Evolutionary conservation across 1,140 invertebrate genomes (phyloP).

Genomic region (Apis dorsata): DNA sequence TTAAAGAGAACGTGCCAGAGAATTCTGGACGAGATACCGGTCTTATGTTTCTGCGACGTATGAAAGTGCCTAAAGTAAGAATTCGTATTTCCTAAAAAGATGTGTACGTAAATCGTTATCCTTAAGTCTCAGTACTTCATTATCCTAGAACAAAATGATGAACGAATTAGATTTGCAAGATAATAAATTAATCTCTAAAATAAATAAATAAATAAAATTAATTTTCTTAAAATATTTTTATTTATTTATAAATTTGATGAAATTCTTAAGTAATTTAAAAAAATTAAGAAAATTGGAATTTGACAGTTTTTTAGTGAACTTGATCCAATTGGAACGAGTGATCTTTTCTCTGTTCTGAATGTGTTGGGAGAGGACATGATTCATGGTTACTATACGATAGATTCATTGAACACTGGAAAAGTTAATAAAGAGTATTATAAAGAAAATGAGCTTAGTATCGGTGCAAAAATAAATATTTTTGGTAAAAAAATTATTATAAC

Average conservation of each 20-base stretch:
- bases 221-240: neutral
- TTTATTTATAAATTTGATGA: neutral
- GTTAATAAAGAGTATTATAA: slow-evolving; percentile 83
- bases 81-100: neutral
- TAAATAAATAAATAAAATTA: neutral
- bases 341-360: slow-evolving; percentile 85
- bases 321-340: slow-evolving; percentile 82
- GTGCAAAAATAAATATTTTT: slow-evolving; percentile 88
- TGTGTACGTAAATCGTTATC: too few species aligned
- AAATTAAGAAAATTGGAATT: slow-evolving; percentile 28
- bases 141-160: too few species aligned
- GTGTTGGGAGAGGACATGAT: slow-evolving; percentile 83
- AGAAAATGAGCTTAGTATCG: slow-evolving; percentile 89
- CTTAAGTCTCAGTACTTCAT: too few species aligned
- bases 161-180: too few species aligned
- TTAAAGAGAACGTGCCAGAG: slow-evolving; percentile 86
- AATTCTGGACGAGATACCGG: slow-evolving; percentile 87
- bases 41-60: slow-evolving; percentile 86
- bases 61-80: slow-evolving; percentile 88
- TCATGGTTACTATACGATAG: slow-evolving; percentile 83
- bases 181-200: too few species aligned
- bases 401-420: slow-evolving; percentile 81
- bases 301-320: slow-evolving; percentile 77
- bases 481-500: slow-evolving; percentile 90
- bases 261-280: neutral